phyloP scores from a whole-genome alignment of 2,888 invertebrate species.

The Dynastes hyllus region DNA sequence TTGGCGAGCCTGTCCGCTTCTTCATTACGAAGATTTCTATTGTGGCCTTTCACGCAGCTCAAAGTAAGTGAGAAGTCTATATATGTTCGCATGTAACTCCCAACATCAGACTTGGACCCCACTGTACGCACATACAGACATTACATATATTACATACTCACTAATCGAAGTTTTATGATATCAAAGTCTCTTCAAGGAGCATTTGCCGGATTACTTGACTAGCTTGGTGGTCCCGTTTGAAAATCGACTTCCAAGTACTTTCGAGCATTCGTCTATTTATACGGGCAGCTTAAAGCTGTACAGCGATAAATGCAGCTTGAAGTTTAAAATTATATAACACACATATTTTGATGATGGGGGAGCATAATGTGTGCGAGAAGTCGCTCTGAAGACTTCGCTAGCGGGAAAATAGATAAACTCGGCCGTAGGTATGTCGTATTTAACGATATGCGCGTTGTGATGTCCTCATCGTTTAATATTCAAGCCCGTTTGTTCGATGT shows the following conservation, averaged over 20 bases:
- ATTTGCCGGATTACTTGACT: slow-evolving; percentile 8
- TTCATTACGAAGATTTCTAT: no score
- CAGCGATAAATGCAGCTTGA: slow-evolving; percentile 16
- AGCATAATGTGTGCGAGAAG: no score
- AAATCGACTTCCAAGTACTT: neutral
- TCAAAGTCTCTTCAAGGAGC: neutral
- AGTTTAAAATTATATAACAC: slow-evolving; percentile 27
- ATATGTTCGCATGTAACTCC: no score
- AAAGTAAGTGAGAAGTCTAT: no score
- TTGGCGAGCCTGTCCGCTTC: no score
- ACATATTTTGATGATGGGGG: neutral
- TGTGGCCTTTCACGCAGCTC: no score
- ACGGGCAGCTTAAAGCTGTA: neutral
- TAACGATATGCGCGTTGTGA: neutral
- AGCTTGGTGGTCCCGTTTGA: neutral
- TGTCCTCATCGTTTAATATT: slow-evolving; percentile 22
- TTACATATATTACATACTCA: neutral
- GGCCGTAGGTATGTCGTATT: neutral
- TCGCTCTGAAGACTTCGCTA: neutral
- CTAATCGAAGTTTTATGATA: slow-evolving; percentile 2
- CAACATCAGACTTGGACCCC: no score
- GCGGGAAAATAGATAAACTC: neutral
- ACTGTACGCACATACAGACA: no score
- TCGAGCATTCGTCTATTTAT: slow-evolving; percentile 15
- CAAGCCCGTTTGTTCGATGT: slow-evolving; percentile 19